These are phyloP conservation scores for Maccullochella peelii DNA, from an alignment of 2,113 vertebrate genomes.

Conservation along the genomic window DNA sequence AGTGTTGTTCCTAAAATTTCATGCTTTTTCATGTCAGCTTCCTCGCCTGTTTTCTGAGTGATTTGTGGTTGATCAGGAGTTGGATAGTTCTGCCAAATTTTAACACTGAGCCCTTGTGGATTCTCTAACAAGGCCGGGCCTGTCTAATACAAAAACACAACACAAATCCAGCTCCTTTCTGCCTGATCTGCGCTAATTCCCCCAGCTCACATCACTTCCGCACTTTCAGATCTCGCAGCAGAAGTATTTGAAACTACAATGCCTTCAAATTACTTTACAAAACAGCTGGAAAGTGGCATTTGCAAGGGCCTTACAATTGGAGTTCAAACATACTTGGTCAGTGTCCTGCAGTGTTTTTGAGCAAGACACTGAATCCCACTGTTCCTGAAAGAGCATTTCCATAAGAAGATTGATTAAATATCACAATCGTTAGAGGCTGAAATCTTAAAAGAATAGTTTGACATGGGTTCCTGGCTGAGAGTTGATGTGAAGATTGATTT, in stretches of 20 bases:
- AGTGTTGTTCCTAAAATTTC: constrained; percentile 47
- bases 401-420: constrained; percentile 18
- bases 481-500: neutral
- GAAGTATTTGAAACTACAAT: constrained; percentile 17
- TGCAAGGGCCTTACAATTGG: neutral
- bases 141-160: constrained; percentile 69
- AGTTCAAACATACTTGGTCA: constrained; percentile 5
- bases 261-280: constrained; percentile 1
- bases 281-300: neutral
- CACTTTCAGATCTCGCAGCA: constrained; percentile 31
- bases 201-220: constrained; percentile 59
- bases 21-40: constrained; percentile 44
- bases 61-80: constrained; percentile 66
- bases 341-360: constrained; percentile 3
- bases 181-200: constrained; percentile 68
- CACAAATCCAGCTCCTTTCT: constrained; percentile 65
- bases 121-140: constrained; percentile 75
- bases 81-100: constrained; percentile 65
- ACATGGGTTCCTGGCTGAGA: neutral
- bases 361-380: constrained; percentile 7
- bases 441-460: neutral
- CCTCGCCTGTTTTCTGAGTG: constrained; percentile 39
- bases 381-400: constrained; percentile 16
- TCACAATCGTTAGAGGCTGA: neutral
- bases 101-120: constrained; percentile 71